Evolutionary conservation across 2,797 vertebrate species (phyloP).

Genomic region (Perodicticus potto): DNA sequence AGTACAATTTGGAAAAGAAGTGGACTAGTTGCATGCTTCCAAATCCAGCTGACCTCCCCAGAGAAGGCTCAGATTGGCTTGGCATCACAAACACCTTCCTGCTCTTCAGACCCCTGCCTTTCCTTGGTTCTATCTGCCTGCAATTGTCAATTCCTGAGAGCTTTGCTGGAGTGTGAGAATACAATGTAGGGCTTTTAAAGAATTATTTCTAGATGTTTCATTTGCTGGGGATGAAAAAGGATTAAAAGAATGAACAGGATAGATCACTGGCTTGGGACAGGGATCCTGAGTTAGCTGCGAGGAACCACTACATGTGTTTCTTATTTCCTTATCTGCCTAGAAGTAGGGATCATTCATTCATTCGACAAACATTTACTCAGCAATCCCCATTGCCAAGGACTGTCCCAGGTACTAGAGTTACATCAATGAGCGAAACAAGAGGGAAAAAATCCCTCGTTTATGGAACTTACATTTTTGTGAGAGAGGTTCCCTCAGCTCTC

Average conservation of each 20-base stretch:
- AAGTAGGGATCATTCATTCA: not conserved
- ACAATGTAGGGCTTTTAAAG: not conserved
- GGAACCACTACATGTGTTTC: too few species aligned
- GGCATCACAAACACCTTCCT: not conserved
- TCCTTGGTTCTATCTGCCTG: not conserved
- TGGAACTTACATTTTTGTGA: not conserved
- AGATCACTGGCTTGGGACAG: not conserved
- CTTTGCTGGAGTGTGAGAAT: not conserved
- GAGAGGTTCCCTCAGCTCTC: not conserved
- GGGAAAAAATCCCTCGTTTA: not conserved
- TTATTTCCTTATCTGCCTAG: conserved; percentile 4
- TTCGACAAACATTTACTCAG: not conserved
- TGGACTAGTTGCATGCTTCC: not conserved
- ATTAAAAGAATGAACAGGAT: not conserved
- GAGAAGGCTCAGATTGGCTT: not conserved
- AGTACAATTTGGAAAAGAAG: not conserved
- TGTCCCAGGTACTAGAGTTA: not conserved
- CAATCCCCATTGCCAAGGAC: not conserved
- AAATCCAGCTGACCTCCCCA: not conserved
- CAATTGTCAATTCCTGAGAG: not conserved
- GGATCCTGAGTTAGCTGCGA: not conserved
- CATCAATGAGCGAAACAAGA: not conserved
- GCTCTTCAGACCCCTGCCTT: not conserved
- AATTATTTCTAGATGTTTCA: not conserved
- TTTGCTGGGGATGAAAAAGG: not conserved